Percentiles rank a stretch among this genome's conserved stretches.
These are phyloP conservation scores for Gastracanthus pulcherrimus DNA, from an alignment of 2,888 invertebrate genomes.

Conservation along the genomic window DNA sequence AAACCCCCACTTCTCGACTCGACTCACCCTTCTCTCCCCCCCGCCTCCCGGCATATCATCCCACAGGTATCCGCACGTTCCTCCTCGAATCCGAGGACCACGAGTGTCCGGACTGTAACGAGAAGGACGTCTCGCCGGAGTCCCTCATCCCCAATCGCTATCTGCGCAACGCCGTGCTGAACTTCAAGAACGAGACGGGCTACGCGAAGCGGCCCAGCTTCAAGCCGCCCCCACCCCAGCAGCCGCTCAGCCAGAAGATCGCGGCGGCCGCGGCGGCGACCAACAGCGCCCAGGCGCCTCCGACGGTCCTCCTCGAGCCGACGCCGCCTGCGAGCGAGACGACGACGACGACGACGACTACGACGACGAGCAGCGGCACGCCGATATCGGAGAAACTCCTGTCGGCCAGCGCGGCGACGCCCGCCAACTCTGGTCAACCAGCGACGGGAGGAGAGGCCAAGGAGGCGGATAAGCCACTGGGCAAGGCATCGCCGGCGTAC, in stretches of 20 bases:
- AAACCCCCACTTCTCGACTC: no score
- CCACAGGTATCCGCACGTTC: constrained; percentile 90
- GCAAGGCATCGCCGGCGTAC: constrained; percentile 40
- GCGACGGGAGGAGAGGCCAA: constrained; percentile 27
- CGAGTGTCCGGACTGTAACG: constrained; percentile 96
- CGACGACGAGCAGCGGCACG: no score
- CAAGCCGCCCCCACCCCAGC: constrained; percentile 58
- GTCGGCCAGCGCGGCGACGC: constrained; percentile 30
- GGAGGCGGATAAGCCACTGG: constrained; percentile 45
- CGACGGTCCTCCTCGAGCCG: no score
- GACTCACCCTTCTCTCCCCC: no score
- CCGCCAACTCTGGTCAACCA: constrained; percentile 29
- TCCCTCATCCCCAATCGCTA: constrained; percentile 96
- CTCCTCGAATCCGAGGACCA: constrained; percentile 96
- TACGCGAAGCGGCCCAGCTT: constrained; percentile 82
- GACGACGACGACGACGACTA: no score
- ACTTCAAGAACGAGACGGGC: constrained; percentile 95
- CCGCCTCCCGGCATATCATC: no score
- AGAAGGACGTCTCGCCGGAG: constrained; percentile 94
- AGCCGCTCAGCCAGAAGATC: constrained; percentile 15
- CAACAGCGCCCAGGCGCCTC: background rate
- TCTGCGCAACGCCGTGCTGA: constrained; percentile 91
- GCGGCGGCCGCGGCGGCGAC: background rate
- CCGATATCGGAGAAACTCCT: constrained; percentile 47
- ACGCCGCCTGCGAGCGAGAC: no score